phyloP scores from a whole-genome alignment of 2,888 invertebrate genomes.

The Tipula vernalis region DNA sequence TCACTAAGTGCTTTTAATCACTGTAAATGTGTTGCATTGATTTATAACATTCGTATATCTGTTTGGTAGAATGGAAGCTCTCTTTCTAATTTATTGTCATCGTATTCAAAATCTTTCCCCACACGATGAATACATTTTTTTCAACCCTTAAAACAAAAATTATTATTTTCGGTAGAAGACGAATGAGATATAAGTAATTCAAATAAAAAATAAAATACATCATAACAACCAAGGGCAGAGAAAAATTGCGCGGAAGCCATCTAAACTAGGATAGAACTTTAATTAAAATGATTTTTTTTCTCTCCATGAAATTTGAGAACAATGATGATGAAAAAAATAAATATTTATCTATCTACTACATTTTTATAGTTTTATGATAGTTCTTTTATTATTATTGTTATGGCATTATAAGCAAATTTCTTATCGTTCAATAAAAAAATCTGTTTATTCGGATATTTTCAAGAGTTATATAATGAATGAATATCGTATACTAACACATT shows the following conservation, averaged over 20 bases:
- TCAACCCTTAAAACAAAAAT: constrained; percentile 4
- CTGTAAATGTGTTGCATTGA: constrained; percentile 9
- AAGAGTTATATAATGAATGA: neutral
- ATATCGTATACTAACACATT: neutral
- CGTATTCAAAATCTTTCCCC: neutral
- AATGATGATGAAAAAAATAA: neutral
- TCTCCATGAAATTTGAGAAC: neutral
- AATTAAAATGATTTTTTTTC: constrained; percentile 6
- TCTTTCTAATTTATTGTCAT: neutral
- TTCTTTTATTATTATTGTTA: constrained; percentile 7
- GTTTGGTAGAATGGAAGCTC: neutral
- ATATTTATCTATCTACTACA: neutral
- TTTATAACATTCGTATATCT: neutral
- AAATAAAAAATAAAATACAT: neutral
- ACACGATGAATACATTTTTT: neutral
- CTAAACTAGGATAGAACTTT: constrained; percentile 1
- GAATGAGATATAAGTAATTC: neutral
- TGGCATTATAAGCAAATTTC: neutral
- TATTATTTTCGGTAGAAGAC: neutral
- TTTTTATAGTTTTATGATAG: constrained; percentile 6
- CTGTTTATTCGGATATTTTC: neutral
- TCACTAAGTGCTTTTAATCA: constrained; percentile 8
- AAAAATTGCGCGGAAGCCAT: neutral
- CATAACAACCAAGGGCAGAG: neutral
- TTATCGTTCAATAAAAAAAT: neutral